phyloP scores from a whole-genome alignment of 2,113 vertebrate genomes.

The Paramisgurnus dabryanus region DNA sequence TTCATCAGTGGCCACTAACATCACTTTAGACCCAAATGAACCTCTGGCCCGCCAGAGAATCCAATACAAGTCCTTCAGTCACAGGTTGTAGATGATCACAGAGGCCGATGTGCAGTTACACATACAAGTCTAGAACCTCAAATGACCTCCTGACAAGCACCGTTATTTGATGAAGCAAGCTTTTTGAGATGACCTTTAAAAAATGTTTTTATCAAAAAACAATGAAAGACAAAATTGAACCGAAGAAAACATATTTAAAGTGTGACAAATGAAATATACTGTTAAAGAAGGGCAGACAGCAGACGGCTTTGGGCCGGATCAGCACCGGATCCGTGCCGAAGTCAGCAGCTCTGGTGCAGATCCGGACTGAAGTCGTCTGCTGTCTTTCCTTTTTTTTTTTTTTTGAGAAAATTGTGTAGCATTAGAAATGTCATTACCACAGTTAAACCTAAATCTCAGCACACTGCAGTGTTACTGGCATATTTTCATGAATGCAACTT shows the following conservation, averaged over 20 bases:
- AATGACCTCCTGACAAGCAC: neutral
- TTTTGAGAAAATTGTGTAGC: slow-evolving; percentile 7
- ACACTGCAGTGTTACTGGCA: slow-evolving; percentile 19
- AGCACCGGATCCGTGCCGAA: no score
- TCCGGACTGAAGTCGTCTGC: no score
- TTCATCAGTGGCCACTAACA: slow-evolving; percentile 49
- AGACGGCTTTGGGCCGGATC: no score
- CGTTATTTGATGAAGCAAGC: neutral
- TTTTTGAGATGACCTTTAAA: neutral
- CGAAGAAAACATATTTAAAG: neutral
- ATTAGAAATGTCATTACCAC: slow-evolving; percentile 1
- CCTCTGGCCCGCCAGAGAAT: slow-evolving; percentile 77
- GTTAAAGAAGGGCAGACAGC: no score
- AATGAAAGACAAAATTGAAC: neutral
- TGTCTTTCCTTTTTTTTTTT: neutral
- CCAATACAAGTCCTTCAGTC: slow-evolving; percentile 47
- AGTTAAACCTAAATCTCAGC: slow-evolving; percentile 9
- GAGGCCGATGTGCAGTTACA: neutral
- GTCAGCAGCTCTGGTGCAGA: no score
- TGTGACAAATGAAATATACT: neutral
- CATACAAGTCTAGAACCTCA: neutral
- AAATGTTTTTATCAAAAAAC: neutral
- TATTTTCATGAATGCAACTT: neutral
- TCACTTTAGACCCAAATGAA: slow-evolving; percentile 45
- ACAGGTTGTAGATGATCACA: slow-evolving; percentile 39